Evolutionary conservation across 2,888 invertebrate species (phyloP).

Genomic region (Epiblema foenella): DNA sequence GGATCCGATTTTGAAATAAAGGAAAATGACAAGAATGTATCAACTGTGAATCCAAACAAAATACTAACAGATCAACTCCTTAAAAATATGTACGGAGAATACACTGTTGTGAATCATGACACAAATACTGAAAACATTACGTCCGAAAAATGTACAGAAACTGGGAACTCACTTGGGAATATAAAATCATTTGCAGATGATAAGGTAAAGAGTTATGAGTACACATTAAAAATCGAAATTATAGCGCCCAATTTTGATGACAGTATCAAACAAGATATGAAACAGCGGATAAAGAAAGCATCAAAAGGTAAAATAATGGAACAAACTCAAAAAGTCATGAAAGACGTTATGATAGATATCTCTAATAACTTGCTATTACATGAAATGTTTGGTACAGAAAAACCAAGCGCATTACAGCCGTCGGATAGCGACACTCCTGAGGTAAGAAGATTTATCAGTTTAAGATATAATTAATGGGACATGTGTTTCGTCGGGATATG

Average conservation of each 20-base stretch:
- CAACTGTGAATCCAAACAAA: background rate
- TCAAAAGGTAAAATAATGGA: conserved; percentile 11
- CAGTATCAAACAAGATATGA: background rate
- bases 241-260: background rate
- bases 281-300: background rate
- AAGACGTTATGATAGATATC: conserved; percentile 8
- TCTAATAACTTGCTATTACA: background rate
- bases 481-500: too few species aligned
- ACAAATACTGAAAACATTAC: conserved; percentile 10
- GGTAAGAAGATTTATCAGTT: background rate
- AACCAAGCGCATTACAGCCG: background rate
- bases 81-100: background rate
- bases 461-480: too few species aligned
- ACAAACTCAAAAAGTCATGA: background rate
- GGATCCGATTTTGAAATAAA: background rate
- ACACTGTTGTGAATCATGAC: background rate
- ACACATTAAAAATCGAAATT: conserved; percentile 14
- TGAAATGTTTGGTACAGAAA: background rate
- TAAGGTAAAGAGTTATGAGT: conserved; percentile 8
- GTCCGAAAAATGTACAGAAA: background rate
- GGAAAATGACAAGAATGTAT: background rate
- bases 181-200: background rate
- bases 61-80: background rate
- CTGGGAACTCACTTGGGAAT: background rate
- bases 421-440: background rate